Base-by-base conservation (phyloP, 1,140 invertebrate species). In the Leptopilina boulardi region DNA sequence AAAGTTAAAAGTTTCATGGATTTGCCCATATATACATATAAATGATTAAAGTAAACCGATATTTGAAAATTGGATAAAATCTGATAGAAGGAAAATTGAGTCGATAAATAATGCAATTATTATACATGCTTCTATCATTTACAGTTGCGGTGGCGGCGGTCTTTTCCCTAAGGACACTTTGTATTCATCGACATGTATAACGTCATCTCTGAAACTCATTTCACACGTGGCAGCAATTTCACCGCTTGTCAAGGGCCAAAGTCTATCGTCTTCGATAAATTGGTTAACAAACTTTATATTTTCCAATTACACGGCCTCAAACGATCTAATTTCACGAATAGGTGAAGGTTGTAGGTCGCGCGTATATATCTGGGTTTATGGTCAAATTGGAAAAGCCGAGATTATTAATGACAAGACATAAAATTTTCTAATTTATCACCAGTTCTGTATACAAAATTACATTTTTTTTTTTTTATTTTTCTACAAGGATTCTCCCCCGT, bases 141-240 rank as follows among this genome's bases (percentile, higher is more conserved):
- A 3, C n/a, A 54, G 51, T 54, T 3, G 19, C 15, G 6, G 51
- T 19, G n/a, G 15, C 5, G n/a, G n/a, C n/a, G n/a, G n/a, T n/a
- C 51, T 19, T 21, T 19, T 54, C 51, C 19, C 51, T n/a, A 21
- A 54, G 51, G 51, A 21, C 51, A 54, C 51, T 19, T 6, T 21
- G 51, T 54, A 54, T 54, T 54, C 51, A 54, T 54, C 1, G 10
- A 11, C 51, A 21, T 54, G 51, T 23, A 11, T 21, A 54, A n/a
- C n/a, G n/a, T 54, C 51, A 54, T 54, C 51, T 5, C 51, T 54
- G n/a, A 54, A 54, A 54, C 51, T 54, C 51, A 54, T 54, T 54
- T 54, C 51, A 54, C 51, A 21, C 51, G 51, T 54, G 18, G n/a
- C 51, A 54, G 51, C 51, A 23, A 54, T 54, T 19, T 54, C 51